A percentile compares a stretch with the other conserved stretches of the same genome.
Conservation (phyloP, 1,140 invertebrate species). For the Samia ricini region DNA sequence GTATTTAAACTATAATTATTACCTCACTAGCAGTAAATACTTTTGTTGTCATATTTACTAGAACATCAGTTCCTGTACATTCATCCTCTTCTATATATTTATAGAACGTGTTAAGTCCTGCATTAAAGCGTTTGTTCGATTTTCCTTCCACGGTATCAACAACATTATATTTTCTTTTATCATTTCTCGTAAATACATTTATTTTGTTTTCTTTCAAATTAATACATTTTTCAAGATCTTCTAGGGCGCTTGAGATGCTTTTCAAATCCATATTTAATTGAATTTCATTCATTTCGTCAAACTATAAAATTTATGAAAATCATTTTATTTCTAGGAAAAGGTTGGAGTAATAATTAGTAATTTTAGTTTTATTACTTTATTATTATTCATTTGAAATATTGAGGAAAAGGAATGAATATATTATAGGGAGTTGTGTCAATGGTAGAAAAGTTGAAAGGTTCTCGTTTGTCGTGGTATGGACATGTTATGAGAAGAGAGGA, state of each 20-base stretch:
- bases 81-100: not conserved
- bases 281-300: not conserved
- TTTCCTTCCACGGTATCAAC: not conserved
- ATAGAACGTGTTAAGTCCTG: not conserved
- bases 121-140: not conserved
- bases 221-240: constrained; percentile 11
- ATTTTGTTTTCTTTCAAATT: not conserved
- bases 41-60: constrained; percentile 4
- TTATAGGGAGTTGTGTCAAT: too few species aligned
- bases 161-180: not conserved
- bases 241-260: constrained; percentile 6
- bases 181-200: not conserved
- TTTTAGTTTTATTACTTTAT: too few species aligned
- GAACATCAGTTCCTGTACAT: not conserved
- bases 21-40: not conserved
- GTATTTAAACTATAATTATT: not conserved
- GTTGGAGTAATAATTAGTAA: too few species aligned
- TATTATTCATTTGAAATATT: too few species aligned
- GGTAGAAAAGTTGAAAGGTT: too few species aligned
- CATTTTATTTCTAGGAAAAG: not conserved
- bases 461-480: too few species aligned
- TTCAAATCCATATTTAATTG: constrained; percentile 1
- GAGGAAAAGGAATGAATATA: too few species aligned
- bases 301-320: constrained; percentile 7
- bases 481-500: too few species aligned